Evolutionary conservation across 2,888 invertebrate species (phyloP).

Genomic region (Troides oblongomaculatus): DNA sequence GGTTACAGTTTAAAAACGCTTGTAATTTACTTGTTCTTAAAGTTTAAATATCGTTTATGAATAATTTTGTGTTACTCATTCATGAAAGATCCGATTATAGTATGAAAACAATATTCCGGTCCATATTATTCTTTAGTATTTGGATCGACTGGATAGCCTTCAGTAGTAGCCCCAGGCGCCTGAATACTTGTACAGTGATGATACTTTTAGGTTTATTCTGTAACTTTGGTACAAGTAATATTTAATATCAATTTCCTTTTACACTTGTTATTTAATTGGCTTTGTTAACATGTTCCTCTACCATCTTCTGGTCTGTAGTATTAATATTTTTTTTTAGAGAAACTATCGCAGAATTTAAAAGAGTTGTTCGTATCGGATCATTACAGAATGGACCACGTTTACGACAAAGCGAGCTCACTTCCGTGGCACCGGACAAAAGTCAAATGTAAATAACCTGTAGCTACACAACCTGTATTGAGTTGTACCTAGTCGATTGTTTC

Average conservation of each 20-base stretch:
- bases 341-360: slow-evolving; percentile 35
- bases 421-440: slow-evolving; percentile 71
- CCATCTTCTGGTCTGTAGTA: neutral
- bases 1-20: no score
- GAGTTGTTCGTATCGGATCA: slow-evolving; percentile 31
- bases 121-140: slow-evolving; percentile 52
- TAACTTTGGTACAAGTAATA: slow-evolving; percentile 26
- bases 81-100: slow-evolving; percentile 24
- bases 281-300: neutral
- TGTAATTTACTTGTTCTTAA: no score
- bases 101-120: slow-evolving; percentile 39
- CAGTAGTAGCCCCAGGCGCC: slow-evolving; percentile 59
- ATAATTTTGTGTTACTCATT: slow-evolving; percentile 19
- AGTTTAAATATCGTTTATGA: neutral
- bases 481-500: slow-evolving; percentile 49
- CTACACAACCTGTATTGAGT: slow-evolving; percentile 53
- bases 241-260: neutral
- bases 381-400: slow-evolving; percentile 51
- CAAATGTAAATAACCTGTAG: slow-evolving; percentile 78
- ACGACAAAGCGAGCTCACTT: slow-evolving; percentile 69
- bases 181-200: slow-evolving; percentile 55
- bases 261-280: neutral
- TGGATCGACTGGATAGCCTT: slow-evolving; percentile 56
- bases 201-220: slow-evolving; percentile 53
- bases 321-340: neutral